Base-by-base conservation (phyloP, 2,888 invertebrate genomes). In the Melinopterus prodromus region DNA sequence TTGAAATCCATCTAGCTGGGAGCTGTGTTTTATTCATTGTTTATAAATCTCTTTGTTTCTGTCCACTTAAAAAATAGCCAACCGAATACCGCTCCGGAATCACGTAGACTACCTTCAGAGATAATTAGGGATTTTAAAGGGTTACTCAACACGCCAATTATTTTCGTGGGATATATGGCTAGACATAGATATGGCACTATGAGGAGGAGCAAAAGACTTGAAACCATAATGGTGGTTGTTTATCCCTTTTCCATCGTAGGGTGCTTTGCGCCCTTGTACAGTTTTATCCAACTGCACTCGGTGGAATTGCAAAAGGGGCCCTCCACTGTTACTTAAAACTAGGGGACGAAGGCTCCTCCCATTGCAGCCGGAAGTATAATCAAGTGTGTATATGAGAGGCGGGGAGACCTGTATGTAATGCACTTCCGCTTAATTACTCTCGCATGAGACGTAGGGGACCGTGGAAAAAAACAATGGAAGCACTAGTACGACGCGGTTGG, bases 371-470 rank as follows among this genome's bases (percentile, higher is more conserved):
- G 84, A 85, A 84, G 84, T 84, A 86, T 86, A 87, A 87, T 87
- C 86, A 86, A 83, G 82, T 83, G 83, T 81, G 83, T 82, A 85
- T 86, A 82, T 86, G 86, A 86, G 85, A 86, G 85, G 86, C 86
- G 86, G 85, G 85, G 86, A 83, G 83, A 53, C 53, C 53, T 6
- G 53, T 53, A 53, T 53, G 53, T 53, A 9, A 53, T 53, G 86
- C 85, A 86, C 87, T 87, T 87, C 88, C 88, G 86, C 86, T 85
- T 88, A 87, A 88, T 88, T 88, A 88, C 86, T 83, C 84, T 14
- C 81, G 83, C 84, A 83, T 85, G 86, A 86, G 86, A 87, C 86
- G 86, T 85, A 85, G 78, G 80, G 81, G 79, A 35, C 74, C 74
- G 37, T 74, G 74, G 82, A 83, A 87, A 88, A 53, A 88, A 88